Evolutionary conservation across 2,113 vertebrate species (phyloP).

Genomic region (Gallinago jamesoni): DNA sequence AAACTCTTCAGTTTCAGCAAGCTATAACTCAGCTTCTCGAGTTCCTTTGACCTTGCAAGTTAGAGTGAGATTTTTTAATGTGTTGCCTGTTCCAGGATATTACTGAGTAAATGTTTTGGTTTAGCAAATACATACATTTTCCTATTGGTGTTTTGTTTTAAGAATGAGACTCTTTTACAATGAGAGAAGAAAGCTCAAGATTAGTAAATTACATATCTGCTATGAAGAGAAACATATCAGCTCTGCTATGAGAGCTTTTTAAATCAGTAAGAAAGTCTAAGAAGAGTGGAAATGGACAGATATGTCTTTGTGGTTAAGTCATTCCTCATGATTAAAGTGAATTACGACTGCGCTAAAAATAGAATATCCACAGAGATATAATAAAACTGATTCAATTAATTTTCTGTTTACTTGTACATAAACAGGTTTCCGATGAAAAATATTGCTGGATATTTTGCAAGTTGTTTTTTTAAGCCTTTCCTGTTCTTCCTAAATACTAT

Average conservation of each 20-base stretch:
- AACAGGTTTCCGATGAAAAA: neutral
- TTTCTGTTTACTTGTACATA: neutral
- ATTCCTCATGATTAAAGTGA: neutral
- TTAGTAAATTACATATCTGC: neutral
- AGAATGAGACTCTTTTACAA: neutral
- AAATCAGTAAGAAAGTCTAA: neutral
- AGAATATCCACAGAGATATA: neutral
- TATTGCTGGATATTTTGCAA: neutral
- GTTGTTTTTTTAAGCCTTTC: neutral
- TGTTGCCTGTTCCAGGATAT: neutral
- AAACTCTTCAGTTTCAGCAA: neutral
- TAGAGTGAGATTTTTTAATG: conserved; percentile 5
- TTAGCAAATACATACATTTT: neutral
- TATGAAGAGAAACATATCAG: neutral
- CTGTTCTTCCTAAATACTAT: neutral
- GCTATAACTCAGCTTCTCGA: neutral
- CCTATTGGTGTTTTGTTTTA: neutral
- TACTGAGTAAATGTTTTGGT: neutral
- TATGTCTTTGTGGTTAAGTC: neutral
- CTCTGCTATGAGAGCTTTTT: neutral
- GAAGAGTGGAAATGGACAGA: neutral
- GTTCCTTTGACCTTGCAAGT: conserved; percentile 14
- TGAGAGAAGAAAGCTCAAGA: neutral
- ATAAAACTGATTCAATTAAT: neutral
- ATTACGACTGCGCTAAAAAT: neutral